phyloP scores from a whole-genome alignment of 2,113 vertebrate genomes.

The Podiceps cristatus region DNA sequence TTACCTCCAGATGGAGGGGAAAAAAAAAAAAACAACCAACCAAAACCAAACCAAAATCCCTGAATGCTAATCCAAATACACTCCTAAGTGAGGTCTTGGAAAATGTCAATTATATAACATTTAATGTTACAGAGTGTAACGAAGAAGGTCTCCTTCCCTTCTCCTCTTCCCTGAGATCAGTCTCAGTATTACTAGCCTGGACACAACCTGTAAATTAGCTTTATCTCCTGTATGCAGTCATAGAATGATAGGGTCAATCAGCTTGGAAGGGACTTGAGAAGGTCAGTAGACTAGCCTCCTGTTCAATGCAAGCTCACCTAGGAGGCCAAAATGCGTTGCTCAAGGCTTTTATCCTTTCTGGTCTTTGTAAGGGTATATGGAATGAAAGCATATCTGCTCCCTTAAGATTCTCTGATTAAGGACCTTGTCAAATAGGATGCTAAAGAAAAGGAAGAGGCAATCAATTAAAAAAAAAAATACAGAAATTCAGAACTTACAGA shows the following conservation, averaged over 20 bases:
- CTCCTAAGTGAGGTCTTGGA: not conserved
- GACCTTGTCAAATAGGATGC: not conserved
- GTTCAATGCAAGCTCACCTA: not conserved
- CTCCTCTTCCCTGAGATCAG: too few relatives aligned
- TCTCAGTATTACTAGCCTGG: not conserved
- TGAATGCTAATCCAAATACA: not conserved
- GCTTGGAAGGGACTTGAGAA: not conserved
- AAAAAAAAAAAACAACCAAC: too few relatives aligned
- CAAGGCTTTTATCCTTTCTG: not conserved
- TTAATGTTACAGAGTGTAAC: not conserved
- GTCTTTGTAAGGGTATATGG: not conserved
- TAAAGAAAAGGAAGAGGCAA: not conserved
- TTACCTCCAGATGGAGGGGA: too few relatives aligned
- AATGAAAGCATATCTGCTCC: not conserved
- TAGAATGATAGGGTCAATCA: not conserved
- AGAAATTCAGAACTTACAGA: not conserved
- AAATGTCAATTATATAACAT: not conserved
- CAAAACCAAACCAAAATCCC: too few relatives aligned
- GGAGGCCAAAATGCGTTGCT: not conserved
- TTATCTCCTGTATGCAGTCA: not conserved
- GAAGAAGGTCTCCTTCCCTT: not conserved
- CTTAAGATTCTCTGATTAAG: not conserved
- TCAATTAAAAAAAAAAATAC: not conserved
- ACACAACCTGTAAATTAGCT: not conserved
- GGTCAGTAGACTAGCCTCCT: not conserved